Evolutionary conservation across 2,113 vertebrate genomes (phyloP).

Genomic region (Dasyurus viverrinus): DNA sequence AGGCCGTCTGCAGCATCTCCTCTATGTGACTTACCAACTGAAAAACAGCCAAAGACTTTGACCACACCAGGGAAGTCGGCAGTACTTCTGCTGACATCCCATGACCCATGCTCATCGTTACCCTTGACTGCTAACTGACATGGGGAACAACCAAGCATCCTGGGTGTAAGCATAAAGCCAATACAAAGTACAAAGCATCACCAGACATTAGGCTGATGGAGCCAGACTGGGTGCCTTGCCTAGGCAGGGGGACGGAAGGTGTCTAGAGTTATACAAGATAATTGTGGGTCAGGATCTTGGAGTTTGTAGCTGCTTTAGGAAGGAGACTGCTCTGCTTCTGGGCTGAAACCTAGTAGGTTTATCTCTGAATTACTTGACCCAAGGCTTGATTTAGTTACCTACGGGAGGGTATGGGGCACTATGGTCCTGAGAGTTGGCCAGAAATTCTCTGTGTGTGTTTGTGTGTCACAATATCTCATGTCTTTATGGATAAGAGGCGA

Average conservation of each 20-base stretch:
- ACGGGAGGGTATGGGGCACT: not conserved
- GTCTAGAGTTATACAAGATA: not conserved
- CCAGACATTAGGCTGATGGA: not conserved
- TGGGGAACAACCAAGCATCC: not conserved
- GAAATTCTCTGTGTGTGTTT: not conserved
- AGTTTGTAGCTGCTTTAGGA: not conserved
- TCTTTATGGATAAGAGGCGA: not conserved
- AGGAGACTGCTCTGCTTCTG: not conserved
- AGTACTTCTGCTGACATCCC: not conserved
- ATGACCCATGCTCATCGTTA: not conserved
- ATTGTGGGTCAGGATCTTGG: not conserved
- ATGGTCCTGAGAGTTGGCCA: not conserved
- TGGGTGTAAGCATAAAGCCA: not conserved
- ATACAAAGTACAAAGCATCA: not conserved
- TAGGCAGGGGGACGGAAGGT: not conserved
- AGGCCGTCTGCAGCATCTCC: constrained; percentile 97
- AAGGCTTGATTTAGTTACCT: not conserved
- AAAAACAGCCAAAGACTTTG: constrained; percentile 60
- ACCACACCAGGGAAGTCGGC: not conserved
- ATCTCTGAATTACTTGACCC: not conserved
- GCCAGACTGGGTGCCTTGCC: not conserved
- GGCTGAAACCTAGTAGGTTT: not conserved
- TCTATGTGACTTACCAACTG: constrained; percentile 97
- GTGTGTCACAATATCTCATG: not conserved
- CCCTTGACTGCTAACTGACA: not conserved